Percentiles rank a stretch among this genome's conserved stretches.
phyloP scores from a whole-genome alignment of 35 echinoderm and acorn worm genomes.

The Ophioderma brevispina region DNA sequence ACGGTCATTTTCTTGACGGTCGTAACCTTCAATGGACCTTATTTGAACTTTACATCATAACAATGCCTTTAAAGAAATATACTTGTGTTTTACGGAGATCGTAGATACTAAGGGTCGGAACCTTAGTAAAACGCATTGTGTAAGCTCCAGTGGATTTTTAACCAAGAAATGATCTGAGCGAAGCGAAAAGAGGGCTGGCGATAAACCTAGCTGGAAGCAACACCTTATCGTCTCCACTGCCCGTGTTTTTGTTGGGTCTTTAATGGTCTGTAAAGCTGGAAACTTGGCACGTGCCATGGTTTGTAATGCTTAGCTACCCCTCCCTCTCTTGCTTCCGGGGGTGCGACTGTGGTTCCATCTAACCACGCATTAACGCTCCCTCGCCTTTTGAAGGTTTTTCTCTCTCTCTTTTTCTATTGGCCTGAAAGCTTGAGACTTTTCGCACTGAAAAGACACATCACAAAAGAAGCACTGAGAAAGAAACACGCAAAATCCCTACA shows the following conservation, averaged over 20 bases:
- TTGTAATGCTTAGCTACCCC: neutral
- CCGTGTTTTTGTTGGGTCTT: neutral
- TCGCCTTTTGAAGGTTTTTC: neutral
- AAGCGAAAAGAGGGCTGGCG: neutral
- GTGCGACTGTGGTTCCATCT: neutral
- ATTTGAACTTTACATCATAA: neutral
- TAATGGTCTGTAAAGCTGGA: neutral
- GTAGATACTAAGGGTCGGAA: neutral
- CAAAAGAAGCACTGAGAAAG: neutral
- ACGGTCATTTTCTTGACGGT: neutral
- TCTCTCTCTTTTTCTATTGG: no score
- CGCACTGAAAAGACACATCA: neutral
- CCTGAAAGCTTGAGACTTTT: neutral
- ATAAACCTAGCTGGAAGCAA: neutral
- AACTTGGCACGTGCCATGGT: neutral
- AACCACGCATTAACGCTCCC: neutral
- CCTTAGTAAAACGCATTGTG: neutral
- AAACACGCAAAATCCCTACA: neutral
- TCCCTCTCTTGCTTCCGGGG: neutral
- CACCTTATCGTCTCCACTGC: neutral
- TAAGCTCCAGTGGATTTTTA: neutral
- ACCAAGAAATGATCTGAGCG: neutral
- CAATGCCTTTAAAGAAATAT: neutral
- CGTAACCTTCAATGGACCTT: neutral
- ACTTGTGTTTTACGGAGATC: neutral